Conservation (phyloP, 1,140 invertebrate genomes). For the Microvelia longipes region DNA sequence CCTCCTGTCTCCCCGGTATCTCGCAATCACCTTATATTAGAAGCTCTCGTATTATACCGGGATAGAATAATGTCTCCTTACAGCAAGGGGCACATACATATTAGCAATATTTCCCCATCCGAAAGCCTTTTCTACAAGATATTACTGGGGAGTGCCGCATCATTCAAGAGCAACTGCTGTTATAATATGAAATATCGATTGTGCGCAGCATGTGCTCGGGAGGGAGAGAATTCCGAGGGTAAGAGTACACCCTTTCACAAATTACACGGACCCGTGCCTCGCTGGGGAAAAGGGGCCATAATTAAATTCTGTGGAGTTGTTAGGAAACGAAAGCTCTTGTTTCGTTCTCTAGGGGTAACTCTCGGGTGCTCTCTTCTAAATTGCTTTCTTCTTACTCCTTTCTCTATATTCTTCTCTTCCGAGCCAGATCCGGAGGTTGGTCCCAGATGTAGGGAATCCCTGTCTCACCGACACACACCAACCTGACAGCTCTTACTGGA, state of each 20-base stretch:
- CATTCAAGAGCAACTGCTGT: slow-evolving; percentile 7
- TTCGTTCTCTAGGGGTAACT: background rate
- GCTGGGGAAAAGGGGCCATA: slow-evolving; percentile 4
- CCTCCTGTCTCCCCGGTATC: background rate
- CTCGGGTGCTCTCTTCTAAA: slow-evolving; percentile 6
- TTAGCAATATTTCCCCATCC: slow-evolving; percentile 12
- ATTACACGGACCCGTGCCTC: slow-evolving; percentile 9
- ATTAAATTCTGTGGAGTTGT: slow-evolving; percentile 15
- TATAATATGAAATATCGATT: slow-evolving; percentile 19
- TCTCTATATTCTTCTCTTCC: background rate
- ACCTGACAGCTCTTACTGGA: background rate
- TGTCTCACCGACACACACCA: background rate
- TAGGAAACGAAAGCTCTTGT: background rate
- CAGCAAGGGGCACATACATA: slow-evolving; percentile 10
- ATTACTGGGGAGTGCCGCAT: slow-evolving; percentile 6
- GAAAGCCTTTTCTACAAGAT: background rate
- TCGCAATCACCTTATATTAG: background rate
- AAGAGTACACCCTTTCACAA: slow-evolving; percentile 15
- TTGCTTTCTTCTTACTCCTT: slow-evolving; percentile 2
- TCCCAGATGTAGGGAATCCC: background rate
- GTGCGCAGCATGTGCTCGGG: slow-evolving; percentile 16
- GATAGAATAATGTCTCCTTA: background rate
- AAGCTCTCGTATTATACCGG: background rate
- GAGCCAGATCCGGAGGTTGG: background rate
- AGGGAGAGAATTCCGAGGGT: background rate